Base-by-base conservation (phyloP, 2,797 vertebrate species). In the Anguilla megastoma region DNA sequence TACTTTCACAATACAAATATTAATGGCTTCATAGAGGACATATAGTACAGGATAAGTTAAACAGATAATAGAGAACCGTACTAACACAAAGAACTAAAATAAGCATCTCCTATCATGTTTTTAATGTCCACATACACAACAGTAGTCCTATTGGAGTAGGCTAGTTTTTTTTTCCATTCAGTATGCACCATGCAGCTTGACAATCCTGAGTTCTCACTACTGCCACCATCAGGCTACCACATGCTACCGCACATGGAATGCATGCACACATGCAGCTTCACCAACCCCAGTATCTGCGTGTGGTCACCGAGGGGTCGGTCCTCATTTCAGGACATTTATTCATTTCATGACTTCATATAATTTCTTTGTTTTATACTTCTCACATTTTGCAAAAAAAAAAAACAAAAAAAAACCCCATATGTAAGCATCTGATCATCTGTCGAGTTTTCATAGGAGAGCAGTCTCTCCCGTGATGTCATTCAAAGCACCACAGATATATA, bases 121-220 rank as follows among this genome's bases (percentile, higher is more conserved):
- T 50, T 87, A 84, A 41, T 76, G 71, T 76, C 71, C 18, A 24
- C 14, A 36, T 76, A 41, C 8, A 71, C n/a, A 56, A 9, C 21
- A n/a, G 63, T 66, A 74, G 71, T 36, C 45, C 30, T 84, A 50
- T 45, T 87, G 86, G 76, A 50, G 33, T 18, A 82, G 74, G 52
- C 30, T 71, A 33, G 33, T 58, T 54, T 10, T 76, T 50, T 58
- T 88, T 74, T 74, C 27, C 24, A 60, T 69, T 54, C 60, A 41
- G 56, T 50, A 50, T 24, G 4, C 82, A 84, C 14, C 41, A 56
- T 41, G 63, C 50, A 36, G 14, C 27, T 56, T 63, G 56, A 33
- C 30, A 56, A 30, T 3, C n/a, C 30, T 76, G 66, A 88, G 82
- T 66, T 85, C 27, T 71, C 36, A 76, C 83, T 56, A 36, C 50